These are phyloP conservation scores for Eutolmus rufibarbis DNA, from an alignment of 2,888 invertebrate genomes.

Conservation along the genomic window DNA sequence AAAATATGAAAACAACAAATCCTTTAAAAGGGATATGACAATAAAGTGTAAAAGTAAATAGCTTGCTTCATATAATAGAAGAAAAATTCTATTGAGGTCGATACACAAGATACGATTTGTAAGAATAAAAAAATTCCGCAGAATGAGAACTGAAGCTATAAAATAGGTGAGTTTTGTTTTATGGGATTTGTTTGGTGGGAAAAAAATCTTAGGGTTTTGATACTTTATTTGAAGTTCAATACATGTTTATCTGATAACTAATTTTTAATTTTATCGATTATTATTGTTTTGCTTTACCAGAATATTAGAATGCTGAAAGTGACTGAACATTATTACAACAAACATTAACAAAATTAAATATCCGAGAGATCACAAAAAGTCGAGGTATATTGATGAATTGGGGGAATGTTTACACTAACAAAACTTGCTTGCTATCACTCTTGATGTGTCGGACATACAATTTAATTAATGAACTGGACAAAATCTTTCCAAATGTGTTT, in stretches of 20 bases:
- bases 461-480: constrained; percentile 8
- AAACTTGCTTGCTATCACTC: not conserved
- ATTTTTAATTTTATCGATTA: too few species aligned
- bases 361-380: not conserved
- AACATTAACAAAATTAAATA: not conserved
- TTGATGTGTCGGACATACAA: not conserved
- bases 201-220: not conserved
- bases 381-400: not conserved
- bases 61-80: not conserved
- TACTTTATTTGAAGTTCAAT: not conserved
- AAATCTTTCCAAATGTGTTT: not conserved
- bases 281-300: not conserved
- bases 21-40: not conserved
- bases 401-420: not conserved
- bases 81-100: not conserved
- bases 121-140: not conserved
- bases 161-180: not conserved
- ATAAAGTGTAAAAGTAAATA: not conserved
- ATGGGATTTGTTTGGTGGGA: too few species aligned
- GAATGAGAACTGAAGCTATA: not conserved
- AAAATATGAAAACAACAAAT: not conserved
- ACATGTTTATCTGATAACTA: not conserved
- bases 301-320: too few species aligned
- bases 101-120: not conserved
- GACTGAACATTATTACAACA: too few species aligned